Evolutionary conservation across 2,113 vertebrate species (phyloP), one percentile per base, ranked within the genome.

Genomic region (Prunella himalayana): DNA sequence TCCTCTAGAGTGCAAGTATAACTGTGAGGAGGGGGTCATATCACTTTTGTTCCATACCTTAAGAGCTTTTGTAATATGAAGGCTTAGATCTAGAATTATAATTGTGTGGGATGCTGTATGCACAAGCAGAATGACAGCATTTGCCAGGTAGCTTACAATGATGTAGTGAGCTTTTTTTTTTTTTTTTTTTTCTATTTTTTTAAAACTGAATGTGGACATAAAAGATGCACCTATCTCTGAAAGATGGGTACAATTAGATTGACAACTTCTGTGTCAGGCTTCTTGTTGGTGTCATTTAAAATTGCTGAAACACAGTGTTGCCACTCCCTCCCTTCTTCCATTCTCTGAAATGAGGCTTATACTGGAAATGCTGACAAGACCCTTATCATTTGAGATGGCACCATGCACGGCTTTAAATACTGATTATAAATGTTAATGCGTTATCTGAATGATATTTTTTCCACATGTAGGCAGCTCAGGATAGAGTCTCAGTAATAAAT

Each of bases 341-440:
- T 88, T 82, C 59, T 24, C 87, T 41, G 49, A 87, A 88, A 83
- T 39, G 22, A 82, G 39, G 49, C 75, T 95, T 56, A 33, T 44
- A 14, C 64, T 94, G 64, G 87, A 80, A 93, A 81, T 8, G 71
- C 82, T 93, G 90, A 94, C 88, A 93, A 88, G 64, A 95, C 79
- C 88, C 60, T 91, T 68, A 70, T 92, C 76, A 86, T 94, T 77
- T 90, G 92, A 80, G 76, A 93, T 93, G 82, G 37, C 88, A 90
- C 79, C 64, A 57, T 75, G 85, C 90, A 59, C 71, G 64, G 75
- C 82, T 95, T 95, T 93, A 97, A 96, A 92, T 90, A 56, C 92
- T 92, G 64, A 90, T 94, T 94, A 90, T 91, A 90, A 96, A 95
- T 94, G 94, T 95, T 96, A 96, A 96, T 88, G 82, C 11, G 2